Conservation (phyloP, 2,888 invertebrate species). For the Caenorhabditis sp. region DNA sequence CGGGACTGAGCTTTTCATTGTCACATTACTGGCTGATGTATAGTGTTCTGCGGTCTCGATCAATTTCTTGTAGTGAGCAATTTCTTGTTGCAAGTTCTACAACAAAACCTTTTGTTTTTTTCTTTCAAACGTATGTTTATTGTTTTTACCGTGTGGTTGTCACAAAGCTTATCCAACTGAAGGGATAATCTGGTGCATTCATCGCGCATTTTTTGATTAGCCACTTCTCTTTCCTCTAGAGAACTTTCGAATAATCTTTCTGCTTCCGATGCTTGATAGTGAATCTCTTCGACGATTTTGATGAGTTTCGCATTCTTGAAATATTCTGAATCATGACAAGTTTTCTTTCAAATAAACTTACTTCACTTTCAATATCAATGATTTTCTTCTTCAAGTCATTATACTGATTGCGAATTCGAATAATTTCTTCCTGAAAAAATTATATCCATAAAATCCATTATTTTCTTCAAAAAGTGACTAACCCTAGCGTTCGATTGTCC, state of each 20-base stretch:
- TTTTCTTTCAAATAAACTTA: constrained; percentile 2
- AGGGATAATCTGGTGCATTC: constrained; percentile 30
- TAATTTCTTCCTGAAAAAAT: constrained; percentile 25
- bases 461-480: too few species aligned
- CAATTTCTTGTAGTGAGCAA: constrained; percentile 26
- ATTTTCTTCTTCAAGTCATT: constrained; percentile 25
- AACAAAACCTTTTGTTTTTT: neutral
- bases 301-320: constrained; percentile 21
- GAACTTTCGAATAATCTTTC: constrained; percentile 19
- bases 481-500: constrained; percentile 21
- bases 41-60: constrained; percentile 32
- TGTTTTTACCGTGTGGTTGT: constrained; percentile 33
- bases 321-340: neutral
- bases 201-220: constrained; percentile 25
- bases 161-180: constrained; percentile 27
- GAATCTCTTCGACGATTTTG: constrained; percentile 24
- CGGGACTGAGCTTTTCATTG: constrained; percentile 11
- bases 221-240: constrained; percentile 25
- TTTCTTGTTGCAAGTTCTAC: constrained; percentile 29
- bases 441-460: neutral
- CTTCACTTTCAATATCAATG: constrained; percentile 24
- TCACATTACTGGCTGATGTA: constrained; percentile 17
- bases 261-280: constrained; percentile 26
- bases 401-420: constrained; percentile 15
- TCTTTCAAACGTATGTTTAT: neutral